phyloP scores from a whole-genome alignment of 2,888 invertebrate genomes.

The Melipona beecheii region DNA sequence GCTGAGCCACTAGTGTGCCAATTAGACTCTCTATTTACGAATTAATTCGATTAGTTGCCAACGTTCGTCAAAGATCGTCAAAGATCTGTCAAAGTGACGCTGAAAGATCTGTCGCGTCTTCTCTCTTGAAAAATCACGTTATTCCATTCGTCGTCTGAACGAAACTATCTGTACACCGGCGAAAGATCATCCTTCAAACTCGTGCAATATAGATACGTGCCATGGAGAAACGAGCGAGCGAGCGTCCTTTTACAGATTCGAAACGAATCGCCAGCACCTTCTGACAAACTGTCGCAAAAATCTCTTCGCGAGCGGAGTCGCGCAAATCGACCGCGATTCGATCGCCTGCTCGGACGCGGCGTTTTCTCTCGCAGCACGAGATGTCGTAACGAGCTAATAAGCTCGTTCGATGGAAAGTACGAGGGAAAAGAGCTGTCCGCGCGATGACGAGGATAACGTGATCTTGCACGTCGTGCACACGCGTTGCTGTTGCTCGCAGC shows the following conservation, averaged over 20 bases:
- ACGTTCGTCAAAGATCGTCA: too few relatives aligned
- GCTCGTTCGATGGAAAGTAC: constrained; percentile 12
- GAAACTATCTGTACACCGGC: neutral
- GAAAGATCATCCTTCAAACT: neutral
- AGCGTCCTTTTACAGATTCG: constrained; percentile 4
- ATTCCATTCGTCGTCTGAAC: neutral
- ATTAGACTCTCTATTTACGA: too few relatives aligned
- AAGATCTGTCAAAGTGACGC: too few relatives aligned
- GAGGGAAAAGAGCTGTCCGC: neutral
- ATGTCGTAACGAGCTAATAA: constrained; percentile 4
- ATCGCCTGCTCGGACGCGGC: neutral
- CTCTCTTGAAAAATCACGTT: neutral
- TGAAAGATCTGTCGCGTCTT: neutral
- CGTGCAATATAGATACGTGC: neutral
- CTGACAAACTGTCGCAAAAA: constrained; percentile 1
- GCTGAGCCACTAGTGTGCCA: too few relatives aligned
- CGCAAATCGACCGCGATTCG: neutral
- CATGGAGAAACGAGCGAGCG: neutral
- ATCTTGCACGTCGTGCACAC: constrained; percentile 19
- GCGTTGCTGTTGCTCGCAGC: constrained; percentile 41
- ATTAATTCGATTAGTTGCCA: too few relatives aligned
- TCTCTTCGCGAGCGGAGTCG: neutral
- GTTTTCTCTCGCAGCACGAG: neutral
- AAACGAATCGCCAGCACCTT: constrained; percentile 21
- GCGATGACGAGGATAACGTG: neutral